phyloP scores from a whole-genome alignment of 2,888 invertebrate species.

The Reticulitermes lucifugus region DNA sequence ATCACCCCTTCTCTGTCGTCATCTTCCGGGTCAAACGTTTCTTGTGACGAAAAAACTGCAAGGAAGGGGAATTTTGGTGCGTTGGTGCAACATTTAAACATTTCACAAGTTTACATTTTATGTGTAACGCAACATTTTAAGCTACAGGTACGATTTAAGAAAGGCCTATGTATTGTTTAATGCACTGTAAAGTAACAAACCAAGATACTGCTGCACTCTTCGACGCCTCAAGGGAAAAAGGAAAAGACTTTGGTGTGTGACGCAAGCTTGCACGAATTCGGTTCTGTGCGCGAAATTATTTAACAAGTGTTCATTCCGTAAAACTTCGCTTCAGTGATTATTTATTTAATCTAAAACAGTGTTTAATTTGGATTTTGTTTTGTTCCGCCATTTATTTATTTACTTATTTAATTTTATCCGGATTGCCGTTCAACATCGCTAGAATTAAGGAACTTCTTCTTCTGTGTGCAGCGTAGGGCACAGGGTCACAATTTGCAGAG shows the following conservation, averaged over 20 bases:
- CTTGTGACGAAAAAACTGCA: neutral
- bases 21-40: neutral
- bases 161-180: constrained; percentile 2
- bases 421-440: neutral
- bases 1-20: neutral
- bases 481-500: neutral
- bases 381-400: neutral
- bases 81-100: neutral
- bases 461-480: neutral
- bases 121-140: neutral
- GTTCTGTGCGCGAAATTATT: constrained; percentile 6
- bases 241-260: too few species aligned
- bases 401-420: neutral
- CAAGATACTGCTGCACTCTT: neutral
- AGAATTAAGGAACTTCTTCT: neutral
- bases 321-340: constrained; percentile 7
- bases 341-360: constrained; percentile 1
- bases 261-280: neutral
- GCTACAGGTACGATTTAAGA: neutral
- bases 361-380: neutral
- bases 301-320: neutral
- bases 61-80: neutral
- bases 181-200: neutral
- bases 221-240: too few species aligned
- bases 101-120: neutral